Evolutionary conservation across 2,888 invertebrate genomes (phyloP), one percentile per base, ranked within the genome.

Genomic region (Dicyrtoma fusca): DNA sequence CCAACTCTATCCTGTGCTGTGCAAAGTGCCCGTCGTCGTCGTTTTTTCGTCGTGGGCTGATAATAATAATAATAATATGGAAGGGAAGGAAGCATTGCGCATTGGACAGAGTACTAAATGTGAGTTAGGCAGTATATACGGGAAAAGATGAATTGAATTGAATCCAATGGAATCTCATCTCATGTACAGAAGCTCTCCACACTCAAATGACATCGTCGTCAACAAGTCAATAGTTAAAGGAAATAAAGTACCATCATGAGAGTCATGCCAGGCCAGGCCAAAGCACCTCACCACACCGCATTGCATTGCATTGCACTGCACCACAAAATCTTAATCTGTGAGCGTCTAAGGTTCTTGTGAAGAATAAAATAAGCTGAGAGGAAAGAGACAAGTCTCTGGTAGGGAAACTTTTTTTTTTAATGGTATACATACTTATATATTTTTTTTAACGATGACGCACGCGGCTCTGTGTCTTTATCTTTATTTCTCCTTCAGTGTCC

Each of bases 391-490:
- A 34, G 34, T 34, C 4, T 34, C 8, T 34, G 34, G 8, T 34
- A 34, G 34, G 34, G 8, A 34, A 34, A 8, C 3, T 34, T 34
- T 34, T 34, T 34, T 45, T 45, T 13, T 45, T 45, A 11, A 45
- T 13, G 8, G 8, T 45, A 45, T 13, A 13, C 45, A 13, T n/a
- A n/a, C n/a, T n/a, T n/a, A n/a, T n/a, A 23, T 13, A 42, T 21
- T 64, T 64, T 68, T 68, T 68, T 19, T 68, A 68, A 57, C 34
- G 57, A 68, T 68, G 57, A 68, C 55, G 68, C 68, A 68, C 53
- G 34, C 61, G 55, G 57, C 21, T 64, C 21, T 64, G 51, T 68
- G 51, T 68, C 55, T 55, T 55, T 57, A 57, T 68, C 57, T 68
- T 68, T 57, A 55, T 68, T 23, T 57, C 57, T 57, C 55, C 44